Conservation (phyloP, 2,888 invertebrate genomes). For the Myopa testacea region DNA sequence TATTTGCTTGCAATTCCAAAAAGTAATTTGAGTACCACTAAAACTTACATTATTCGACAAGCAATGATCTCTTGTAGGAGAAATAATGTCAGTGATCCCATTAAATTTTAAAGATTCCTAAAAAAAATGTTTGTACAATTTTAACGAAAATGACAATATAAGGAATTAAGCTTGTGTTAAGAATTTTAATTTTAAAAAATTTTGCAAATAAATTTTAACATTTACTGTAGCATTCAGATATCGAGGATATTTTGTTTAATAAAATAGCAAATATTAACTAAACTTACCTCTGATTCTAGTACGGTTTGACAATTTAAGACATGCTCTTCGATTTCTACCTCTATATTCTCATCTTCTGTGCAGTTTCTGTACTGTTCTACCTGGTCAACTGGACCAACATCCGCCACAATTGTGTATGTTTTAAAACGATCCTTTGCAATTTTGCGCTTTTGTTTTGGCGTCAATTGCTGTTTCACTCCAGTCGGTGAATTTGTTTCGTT, state of each 20-base stretch:
- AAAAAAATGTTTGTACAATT: not conserved
- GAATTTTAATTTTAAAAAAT: no score
- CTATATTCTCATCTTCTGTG: slow-evolving; percentile 60
- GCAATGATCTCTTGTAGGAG: not conserved
- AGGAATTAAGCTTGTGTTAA: no score
- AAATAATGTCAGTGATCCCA: not conserved
- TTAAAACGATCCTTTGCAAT: slow-evolving; percentile 83
- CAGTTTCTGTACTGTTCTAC: slow-evolving; percentile 53
- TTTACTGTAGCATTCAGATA: no score
- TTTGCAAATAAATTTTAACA: not conserved
- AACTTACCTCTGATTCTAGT: not conserved
- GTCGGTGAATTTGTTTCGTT: slow-evolving; percentile 67
- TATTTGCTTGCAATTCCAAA: not conserved
- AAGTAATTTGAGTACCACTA: not conserved
- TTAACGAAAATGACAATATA: no score
- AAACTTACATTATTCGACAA: not conserved
- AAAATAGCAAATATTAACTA: not conserved
- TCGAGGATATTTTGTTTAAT: not conserved
- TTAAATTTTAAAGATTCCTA: not conserved
- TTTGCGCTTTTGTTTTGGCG: slow-evolving; percentile 82
- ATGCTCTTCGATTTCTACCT: slow-evolving; percentile 65
- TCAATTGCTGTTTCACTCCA: slow-evolving; percentile 68
- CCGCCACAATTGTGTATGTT: slow-evolving; percentile 83
- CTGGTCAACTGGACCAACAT: slow-evolving; percentile 66
- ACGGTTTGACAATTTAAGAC: not conserved